Percentiles rank a stretch among this genome's conserved stretches.
Evolutionary conservation across 1,140 invertebrate species (phyloP).

Genomic region (Bathynomus jamesi): DNA sequence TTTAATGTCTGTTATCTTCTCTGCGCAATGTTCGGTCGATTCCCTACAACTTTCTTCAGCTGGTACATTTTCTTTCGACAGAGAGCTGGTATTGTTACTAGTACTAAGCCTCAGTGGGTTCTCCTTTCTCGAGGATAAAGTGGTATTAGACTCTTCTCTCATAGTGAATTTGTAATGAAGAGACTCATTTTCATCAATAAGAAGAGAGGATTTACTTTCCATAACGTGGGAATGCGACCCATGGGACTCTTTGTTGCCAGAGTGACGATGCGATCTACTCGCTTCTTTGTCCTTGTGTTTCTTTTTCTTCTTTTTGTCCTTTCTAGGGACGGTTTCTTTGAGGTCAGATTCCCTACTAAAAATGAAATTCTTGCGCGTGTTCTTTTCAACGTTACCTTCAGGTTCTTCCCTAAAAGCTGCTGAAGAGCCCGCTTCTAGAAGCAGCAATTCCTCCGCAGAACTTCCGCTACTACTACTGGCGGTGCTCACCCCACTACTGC

Average conservation of each 20-base stretch:
- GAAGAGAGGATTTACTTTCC: not conserved
- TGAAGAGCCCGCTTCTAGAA: not conserved
- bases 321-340: constrained; percentile 10
- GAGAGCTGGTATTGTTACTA: too few relatives aligned
- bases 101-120: too few relatives aligned
- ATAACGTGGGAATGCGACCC: not conserved
- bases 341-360: not conserved
- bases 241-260: not conserved
- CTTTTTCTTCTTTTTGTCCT: constrained; percentile 34
- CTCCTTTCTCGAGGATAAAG: too few relatives aligned
- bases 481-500: constrained; percentile 9
- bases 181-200: not conserved
- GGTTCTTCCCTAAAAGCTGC: constrained; percentile 4
- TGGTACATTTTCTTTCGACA: not conserved
- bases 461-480: constrained; percentile 17
- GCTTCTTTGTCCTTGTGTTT: constrained; percentile 27
- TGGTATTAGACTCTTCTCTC: not conserved
- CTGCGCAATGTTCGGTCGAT: too few relatives aligned
- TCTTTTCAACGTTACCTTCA: constrained; percentile 3
- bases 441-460: constrained; percentile 19
- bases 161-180: not conserved
- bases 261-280: constrained; percentile 6
- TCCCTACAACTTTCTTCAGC: too few relatives aligned
- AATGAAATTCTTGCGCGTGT: not conserved
- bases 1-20: too few relatives aligned